Evolutionary conservation across 2,113 vertebrate genomes (phyloP).

Genomic region (Raphicerus campestris): DNA sequence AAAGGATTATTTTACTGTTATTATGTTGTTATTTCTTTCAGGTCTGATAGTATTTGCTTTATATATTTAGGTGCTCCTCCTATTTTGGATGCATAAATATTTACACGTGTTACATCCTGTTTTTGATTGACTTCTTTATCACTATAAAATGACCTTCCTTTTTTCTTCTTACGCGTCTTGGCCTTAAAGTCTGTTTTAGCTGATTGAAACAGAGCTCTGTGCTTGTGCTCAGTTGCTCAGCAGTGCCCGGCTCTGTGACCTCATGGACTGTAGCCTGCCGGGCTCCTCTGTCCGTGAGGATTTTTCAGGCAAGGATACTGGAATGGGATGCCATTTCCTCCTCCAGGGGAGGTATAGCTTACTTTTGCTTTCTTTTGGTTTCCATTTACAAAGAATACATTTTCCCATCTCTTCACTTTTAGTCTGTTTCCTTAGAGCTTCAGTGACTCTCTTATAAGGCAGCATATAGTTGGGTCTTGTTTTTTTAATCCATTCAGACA

Average conservation of each 20-base stretch:
- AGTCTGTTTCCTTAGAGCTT: neutral
- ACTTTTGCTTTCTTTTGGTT: neutral
- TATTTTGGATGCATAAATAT: neutral
- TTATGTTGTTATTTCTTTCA: neutral
- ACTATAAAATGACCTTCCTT: neutral
- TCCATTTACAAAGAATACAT: neutral
- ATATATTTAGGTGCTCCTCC: neutral
- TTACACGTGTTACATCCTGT: neutral
- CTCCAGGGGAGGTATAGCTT: neutral
- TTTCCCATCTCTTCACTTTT: neutral
- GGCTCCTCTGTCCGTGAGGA: neutral
- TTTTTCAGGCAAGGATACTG: neutral
- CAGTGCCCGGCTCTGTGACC: neutral
- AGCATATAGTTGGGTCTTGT: neutral
- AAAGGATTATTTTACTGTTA: neutral
- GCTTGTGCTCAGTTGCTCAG: neutral
- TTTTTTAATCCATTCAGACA: neutral
- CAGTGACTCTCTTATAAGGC: neutral
- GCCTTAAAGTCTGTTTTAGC: neutral
- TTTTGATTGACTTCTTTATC: neutral
- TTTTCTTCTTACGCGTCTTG: neutral
- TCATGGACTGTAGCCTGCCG: rapidly evolving
- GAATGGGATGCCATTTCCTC: neutral
- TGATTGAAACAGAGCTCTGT: neutral
- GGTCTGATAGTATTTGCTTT: neutral